Conservation (phyloP, 2,888 invertebrate genomes). For the Ctenicera cuprea region DNA sequence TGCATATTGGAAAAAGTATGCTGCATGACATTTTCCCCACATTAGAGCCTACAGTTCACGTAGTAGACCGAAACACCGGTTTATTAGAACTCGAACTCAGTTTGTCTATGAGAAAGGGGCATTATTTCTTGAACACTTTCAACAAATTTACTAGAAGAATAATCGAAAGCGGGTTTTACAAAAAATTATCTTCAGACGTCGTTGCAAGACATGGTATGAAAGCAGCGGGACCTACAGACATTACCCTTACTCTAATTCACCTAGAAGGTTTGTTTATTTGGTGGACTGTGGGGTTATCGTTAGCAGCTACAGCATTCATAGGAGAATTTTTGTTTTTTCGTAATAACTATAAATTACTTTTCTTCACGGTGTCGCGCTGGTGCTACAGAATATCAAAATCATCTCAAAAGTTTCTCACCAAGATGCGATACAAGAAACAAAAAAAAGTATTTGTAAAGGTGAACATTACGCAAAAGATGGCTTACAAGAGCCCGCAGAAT, state of each 20-base stretch:
- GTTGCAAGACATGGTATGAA: no score
- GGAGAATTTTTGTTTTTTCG: not conserved
- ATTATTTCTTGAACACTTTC: slow-evolving; percentile 8
- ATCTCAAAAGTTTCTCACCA: no score
- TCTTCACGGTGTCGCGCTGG: no score
- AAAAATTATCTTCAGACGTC: not conserved
- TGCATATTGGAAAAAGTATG: not conserved
- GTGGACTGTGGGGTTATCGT: not conserved
- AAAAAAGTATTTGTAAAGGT: no score
- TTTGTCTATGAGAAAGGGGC: slow-evolving; percentile 1
- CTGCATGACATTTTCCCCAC: not conserved
- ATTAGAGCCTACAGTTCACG: not conserved
- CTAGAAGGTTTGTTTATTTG: not conserved
- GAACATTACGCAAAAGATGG: no score
- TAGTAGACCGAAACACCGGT: not conserved
- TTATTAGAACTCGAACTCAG: not conserved
- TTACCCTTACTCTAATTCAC: not conserved
- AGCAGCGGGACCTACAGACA: not conserved
- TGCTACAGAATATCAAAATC: no score
- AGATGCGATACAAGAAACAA: no score
- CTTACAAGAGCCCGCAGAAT: no score
- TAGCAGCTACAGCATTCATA: not conserved
- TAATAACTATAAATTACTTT: no score
- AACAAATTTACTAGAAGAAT: not conserved
- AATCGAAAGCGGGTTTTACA: not conserved